Evolutionary conservation across 1,140 invertebrate species (phyloP).

Genomic region (Saccostrea echinata): DNA sequence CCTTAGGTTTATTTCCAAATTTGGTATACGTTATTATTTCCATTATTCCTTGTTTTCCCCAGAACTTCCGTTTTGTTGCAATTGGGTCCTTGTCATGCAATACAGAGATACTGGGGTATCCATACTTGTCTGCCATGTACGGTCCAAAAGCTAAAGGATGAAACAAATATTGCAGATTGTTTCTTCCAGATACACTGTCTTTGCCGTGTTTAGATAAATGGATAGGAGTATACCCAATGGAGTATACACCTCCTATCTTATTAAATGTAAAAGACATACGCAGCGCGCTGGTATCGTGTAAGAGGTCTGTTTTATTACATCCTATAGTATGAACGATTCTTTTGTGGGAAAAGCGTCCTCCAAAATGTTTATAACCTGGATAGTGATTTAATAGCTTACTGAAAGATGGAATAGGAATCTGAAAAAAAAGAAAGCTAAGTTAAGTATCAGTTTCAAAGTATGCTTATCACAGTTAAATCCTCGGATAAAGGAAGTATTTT

Average conservation of each 20-base stretch:
- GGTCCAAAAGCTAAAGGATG: conserved; percentile 77
- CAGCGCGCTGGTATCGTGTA: conserved; percentile 75
- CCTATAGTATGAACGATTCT: conserved; percentile 67
- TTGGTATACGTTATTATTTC: conserved; percentile 75
- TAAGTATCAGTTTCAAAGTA: background rate
- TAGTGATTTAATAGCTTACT: conserved; percentile 66
- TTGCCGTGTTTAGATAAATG: conserved; percentile 71
- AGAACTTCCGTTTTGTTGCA: conserved; percentile 73
- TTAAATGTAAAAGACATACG: conserved; percentile 75
- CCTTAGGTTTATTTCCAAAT: conserved; percentile 71
- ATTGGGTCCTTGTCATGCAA: conserved; percentile 70
- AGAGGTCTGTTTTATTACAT: conserved; percentile 57
- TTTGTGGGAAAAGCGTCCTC: conserved; percentile 71
- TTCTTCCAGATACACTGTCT: conserved; percentile 69
- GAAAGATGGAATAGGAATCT: conserved; percentile 71
- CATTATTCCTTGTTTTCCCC: conserved; percentile 74
- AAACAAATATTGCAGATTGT: conserved; percentile 73
- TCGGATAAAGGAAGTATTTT: background rate
- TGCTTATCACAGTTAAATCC: background rate
- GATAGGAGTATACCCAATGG: conserved; percentile 68
- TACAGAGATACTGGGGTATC: conserved; percentile 73
- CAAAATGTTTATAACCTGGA: conserved; percentile 74
- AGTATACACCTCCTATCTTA: conserved; percentile 72
- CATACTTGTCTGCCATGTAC: conserved; percentile 77
- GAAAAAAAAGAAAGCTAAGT: conserved; percentile 59